Evolutionary conservation across 92 coral and sea anemone genomes (phyloP).

Genomic region (Muricea muricata): DNA sequence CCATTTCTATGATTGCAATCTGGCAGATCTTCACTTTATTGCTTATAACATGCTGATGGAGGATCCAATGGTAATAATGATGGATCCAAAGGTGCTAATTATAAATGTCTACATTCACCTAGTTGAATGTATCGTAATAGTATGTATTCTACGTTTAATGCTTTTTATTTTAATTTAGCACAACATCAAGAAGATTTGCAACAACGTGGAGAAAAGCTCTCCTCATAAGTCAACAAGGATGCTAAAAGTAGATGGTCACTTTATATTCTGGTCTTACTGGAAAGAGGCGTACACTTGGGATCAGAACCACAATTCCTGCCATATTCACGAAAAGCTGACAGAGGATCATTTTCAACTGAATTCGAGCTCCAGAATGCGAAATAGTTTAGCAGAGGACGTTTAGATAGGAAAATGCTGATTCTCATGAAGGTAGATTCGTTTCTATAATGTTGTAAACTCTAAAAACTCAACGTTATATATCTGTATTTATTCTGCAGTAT

Average conservation of each 20-base stretch:
- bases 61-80: background rate
- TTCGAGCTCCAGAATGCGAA: background rate
- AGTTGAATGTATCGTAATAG: too few species aligned
- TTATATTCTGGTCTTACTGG: background rate
- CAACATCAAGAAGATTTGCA: background rate
- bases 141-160: background rate
- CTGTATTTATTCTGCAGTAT: too few species aligned
- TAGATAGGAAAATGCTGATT: conserved; percentile 17
- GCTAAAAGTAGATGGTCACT: background rate
- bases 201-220: background rate
- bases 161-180: background rate
- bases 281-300: too few species aligned
- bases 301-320: too few species aligned
- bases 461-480: too few species aligned
- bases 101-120: too few species aligned
- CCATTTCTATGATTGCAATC: too few species aligned
- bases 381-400: background rate
- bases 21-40: too few species aligned
- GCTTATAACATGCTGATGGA: background rate
- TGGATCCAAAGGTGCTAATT: too few species aligned
- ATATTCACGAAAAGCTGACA: too few species aligned
- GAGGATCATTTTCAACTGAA: too few species aligned
- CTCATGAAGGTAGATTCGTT: background rate
- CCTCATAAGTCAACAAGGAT: background rate
- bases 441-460: too few species aligned